Evolutionary conservation across 2,113 vertebrate genomes (phyloP), one percentile per base, ranked within the genome.

Genomic region (Copsychus sechellarum): DNA sequence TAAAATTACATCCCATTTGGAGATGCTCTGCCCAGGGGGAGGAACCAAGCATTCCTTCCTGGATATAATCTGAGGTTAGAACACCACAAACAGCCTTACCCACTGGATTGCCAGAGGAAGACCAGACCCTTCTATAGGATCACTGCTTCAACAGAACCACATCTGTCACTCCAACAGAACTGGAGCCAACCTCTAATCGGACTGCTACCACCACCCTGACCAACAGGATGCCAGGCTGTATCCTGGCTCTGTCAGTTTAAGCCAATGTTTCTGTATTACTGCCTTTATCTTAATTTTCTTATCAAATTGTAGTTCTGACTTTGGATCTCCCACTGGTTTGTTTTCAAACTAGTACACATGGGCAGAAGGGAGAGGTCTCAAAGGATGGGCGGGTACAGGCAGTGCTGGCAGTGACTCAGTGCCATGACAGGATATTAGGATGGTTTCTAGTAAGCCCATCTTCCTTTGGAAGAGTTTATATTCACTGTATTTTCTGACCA

Each of bases 301-400:
- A 19, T 34, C 34, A 54, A 53, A 65, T 53, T 43, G 9, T 29
- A 29, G 9, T 29, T 65, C 60, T 53, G 31, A 18, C 20, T 53
- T 42, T 11, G 6, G 14, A 23, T 53, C 36, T 64, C 76, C 14
- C 31, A 42, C 14, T 18, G 24, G 19, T 23, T 64, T 78, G 11
- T 43, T 64, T 79, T 29, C 24, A 43, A 34, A 29, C 14, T 18
- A 64, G 19, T 23, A 23, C 14, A 53, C 31, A 43, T 29, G n/a
- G n/a, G n/a, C 11, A 54, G 8, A 5, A 36, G 3, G 1, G 14
- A 10, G 14, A 25, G 50, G 3, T 11, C 18, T 5, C 0, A 0
- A 36, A 1, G 25, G 0, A 1, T 47, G 14, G 2, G 8, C 29
- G 66, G 21, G 9, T n/a, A 45, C 38, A 61, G 42, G 19, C 11